These are phyloP conservation scores for Cynoglossus semilaevis DNA, from an alignment of 2,113 vertebrate genomes.

Conservation along the genomic window DNA sequence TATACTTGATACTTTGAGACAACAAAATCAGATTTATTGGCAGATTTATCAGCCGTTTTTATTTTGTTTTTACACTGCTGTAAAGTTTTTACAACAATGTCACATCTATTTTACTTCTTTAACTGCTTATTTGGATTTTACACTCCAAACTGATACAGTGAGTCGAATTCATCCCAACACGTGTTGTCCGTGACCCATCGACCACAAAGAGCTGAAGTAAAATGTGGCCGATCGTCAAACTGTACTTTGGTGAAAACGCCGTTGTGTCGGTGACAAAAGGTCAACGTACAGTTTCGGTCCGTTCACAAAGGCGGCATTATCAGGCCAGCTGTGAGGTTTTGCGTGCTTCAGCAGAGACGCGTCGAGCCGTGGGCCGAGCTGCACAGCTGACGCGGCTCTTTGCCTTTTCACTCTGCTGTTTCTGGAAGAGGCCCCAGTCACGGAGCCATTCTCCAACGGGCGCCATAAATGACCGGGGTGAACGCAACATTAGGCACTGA, in stretches of 20 bases:
- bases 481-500: slow-evolving; percentile 52
- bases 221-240: neutral
- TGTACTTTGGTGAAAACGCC: slow-evolving; percentile 44
- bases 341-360: slow-evolving; percentile 76
- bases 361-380: slow-evolving; percentile 32
- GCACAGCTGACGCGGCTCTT: slow-evolving; percentile 79
- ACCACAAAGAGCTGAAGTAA: neutral
- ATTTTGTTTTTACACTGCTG: no score
- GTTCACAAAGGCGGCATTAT: slow-evolving; percentile 70
- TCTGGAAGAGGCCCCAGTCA: slow-evolving; percentile 72
- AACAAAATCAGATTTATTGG: no score
- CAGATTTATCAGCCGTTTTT: no score
- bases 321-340: slow-evolving; percentile 66
- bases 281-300: slow-evolving; percentile 47
- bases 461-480: slow-evolving; percentile 74
- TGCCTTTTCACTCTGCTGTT: slow-evolving; percentile 72
- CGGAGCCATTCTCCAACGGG: slow-evolving; percentile 64
- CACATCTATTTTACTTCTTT: no score
- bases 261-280: slow-evolving; percentile 59
- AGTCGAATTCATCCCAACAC: neutral
- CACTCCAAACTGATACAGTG: no score
- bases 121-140: no score
- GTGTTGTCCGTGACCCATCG: neutral
- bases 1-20: no score
- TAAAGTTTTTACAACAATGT: no score